Conservation (phyloP, 2,888 invertebrate species). For the Gisinianus flammeolus region DNA sequence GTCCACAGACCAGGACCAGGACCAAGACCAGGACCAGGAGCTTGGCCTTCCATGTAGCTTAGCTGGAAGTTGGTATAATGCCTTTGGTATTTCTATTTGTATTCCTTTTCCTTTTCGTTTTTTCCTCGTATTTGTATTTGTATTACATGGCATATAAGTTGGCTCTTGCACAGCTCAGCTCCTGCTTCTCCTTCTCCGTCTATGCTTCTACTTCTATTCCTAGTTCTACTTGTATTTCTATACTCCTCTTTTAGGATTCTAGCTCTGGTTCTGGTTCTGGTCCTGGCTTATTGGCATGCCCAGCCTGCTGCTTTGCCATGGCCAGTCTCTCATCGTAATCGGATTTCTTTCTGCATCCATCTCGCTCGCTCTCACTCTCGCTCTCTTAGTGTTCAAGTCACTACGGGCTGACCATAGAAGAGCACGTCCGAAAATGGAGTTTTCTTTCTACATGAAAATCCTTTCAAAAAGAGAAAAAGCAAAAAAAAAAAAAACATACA, state of each 20-base stretch:
- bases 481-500: conserved; percentile 25
- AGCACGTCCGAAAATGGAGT: conserved; percentile 34
- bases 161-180: too few species aligned
- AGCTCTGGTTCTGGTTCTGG: background rate
- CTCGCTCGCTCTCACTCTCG: background rate
- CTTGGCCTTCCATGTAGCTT: too few species aligned
- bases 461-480: conserved; percentile 41
- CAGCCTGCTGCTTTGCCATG: background rate
- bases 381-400: conserved; percentile 12
- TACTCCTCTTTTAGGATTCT: too few species aligned
- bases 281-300: conserved; percentile 16
- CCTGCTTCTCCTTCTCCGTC: too few species aligned
- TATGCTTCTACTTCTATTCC: too few species aligned
- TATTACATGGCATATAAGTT: too few species aligned
- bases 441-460: conserved; percentile 43
- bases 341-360: conserved; percentile 31
- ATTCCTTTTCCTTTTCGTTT: background rate
- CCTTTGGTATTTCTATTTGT: background rate
- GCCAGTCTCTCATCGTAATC: conserved; percentile 36
- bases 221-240: too few species aligned
- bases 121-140: background rate
- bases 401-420: conserved; percentile 28
- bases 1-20: too few species aligned
- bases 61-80: background rate
- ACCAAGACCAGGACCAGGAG: too few species aligned